These are phyloP conservation scores for Eupeodes latifasciatus DNA, from an alignment of 2,888 invertebrate species.

Conservation along the genomic window DNA sequence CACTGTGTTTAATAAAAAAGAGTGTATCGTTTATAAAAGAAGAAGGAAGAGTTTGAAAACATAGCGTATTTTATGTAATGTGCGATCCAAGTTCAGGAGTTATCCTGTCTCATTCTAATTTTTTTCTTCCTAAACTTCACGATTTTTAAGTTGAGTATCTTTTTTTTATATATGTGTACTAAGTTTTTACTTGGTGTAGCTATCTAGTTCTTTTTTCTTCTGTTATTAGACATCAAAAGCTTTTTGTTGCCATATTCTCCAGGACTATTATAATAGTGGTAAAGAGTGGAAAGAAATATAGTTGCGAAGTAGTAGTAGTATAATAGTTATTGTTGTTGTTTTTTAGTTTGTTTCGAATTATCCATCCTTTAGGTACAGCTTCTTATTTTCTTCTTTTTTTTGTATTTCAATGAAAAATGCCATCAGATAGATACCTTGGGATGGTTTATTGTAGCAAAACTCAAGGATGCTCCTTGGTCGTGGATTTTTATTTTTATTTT, in stretches of 20 bases:
- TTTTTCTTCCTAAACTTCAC: constrained; percentile 2
- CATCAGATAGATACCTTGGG: constrained; percentile 66
- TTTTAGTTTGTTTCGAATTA: constrained; percentile 63
- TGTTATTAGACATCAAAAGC: constrained; percentile 57
- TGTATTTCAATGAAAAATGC: constrained; percentile 66
- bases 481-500: constrained; percentile 32
- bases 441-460: constrained; percentile 63
- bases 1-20: constrained; percentile 2
- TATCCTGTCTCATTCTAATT: constrained; percentile 54
- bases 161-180: not conserved
- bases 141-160: constrained; percentile 37
- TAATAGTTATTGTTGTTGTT: constrained; percentile 25
- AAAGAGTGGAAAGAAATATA: constrained; percentile 36
- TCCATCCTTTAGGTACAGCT: constrained; percentile 51
- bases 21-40: not conserved
- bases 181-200: constrained; percentile 2
- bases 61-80: constrained; percentile 53
- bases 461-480: constrained; percentile 60
- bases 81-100: constrained; percentile 49
- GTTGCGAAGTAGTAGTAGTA: constrained; percentile 26
- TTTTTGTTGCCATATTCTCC: constrained; percentile 56
- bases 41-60: constrained; percentile 24
- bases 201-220: constrained; percentile 39
- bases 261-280: constrained; percentile 38
- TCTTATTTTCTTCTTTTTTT: constrained; percentile 28